Evolutionary conservation across 2,113 vertebrate species (phyloP).

Genomic region (Pedionomus torquatus): DNA sequence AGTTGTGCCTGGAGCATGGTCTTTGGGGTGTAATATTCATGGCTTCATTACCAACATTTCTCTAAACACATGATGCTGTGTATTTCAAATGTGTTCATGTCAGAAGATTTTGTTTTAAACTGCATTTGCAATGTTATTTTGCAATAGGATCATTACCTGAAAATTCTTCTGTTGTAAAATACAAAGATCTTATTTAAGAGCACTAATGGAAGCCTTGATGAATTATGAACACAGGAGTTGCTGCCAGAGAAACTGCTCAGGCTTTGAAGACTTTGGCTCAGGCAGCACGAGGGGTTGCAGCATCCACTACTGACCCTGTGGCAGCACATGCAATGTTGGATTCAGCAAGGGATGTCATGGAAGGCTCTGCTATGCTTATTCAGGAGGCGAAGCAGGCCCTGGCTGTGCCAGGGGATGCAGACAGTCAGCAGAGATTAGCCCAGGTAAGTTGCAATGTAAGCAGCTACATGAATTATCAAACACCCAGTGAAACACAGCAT

Average conservation of each 20-base stretch:
- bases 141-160: not conserved
- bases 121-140: not conserved
- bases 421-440: constrained; percentile 96
- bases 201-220: not conserved
- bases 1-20: not conserved
- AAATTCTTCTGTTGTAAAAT: not conserved
- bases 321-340: constrained; percentile 93
- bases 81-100: not conserved
- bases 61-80: not conserved
- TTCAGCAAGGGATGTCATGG: constrained; percentile 95
- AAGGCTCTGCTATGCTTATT: constrained; percentile 95
- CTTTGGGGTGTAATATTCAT: not conserved
- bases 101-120: not conserved
- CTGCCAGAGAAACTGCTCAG: constrained; percentile 95
- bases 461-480: not conserved
- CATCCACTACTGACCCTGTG: constrained; percentile 87
- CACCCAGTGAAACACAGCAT: accelerated
- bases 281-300: constrained; percentile 93
- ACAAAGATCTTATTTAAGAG: not conserved
- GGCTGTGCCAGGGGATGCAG: constrained; percentile 91
- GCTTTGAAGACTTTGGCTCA: constrained; percentile 94
- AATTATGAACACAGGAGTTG: constrained; percentile 82
- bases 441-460: constrained; percentile 79
- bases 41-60: not conserved
- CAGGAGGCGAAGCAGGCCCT: constrained; percentile 96